A percentile compares a stretch with the other conserved stretches of the same genome.
Evolutionary conservation across 2,113 vertebrate genomes (phyloP).

Genomic region (Dasyprocta punctata): DNA sequence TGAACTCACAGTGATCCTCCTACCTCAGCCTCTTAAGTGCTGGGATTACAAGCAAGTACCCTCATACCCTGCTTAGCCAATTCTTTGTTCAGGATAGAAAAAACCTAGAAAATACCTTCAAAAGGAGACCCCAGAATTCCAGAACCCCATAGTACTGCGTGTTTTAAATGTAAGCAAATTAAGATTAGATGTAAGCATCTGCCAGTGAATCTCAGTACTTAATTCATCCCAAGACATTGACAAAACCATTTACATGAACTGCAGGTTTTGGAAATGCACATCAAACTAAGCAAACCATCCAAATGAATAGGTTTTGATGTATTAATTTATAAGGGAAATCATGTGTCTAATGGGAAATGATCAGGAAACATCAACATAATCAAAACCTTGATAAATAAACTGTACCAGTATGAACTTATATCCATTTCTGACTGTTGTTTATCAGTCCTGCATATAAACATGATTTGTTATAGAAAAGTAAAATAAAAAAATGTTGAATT

Average conservation of each 20-base stretch:
- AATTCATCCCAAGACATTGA: constrained; percentile 54
- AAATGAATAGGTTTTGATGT: constrained; percentile 52
- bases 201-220: not conserved
- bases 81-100: too few species aligned
- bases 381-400: constrained; percentile 74
- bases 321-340: constrained; percentile 55
- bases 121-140: too few species aligned
- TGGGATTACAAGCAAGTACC: too few species aligned
- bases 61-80: too few species aligned
- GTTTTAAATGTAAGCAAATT: constrained; percentile 48
- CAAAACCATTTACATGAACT: constrained; percentile 30
- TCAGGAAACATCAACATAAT: constrained; percentile 50
- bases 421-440: constrained; percentile 55
- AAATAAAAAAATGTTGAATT: too few species aligned
- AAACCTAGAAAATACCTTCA: too few species aligned
- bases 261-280: constrained; percentile 38
- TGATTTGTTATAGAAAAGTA: constrained; percentile 39
- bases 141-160: not conserved
- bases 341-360: constrained; percentile 42
- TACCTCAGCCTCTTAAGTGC: too few species aligned
- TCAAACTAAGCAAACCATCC: constrained; percentile 47
- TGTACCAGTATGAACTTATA: constrained; percentile 8
- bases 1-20: too few species aligned
- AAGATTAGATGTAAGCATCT: constrained; percentile 36
- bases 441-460: constrained; percentile 60